phyloP scores from a whole-genome alignment of 2,113 vertebrate genomes.

The Albula glossodonta region DNA sequence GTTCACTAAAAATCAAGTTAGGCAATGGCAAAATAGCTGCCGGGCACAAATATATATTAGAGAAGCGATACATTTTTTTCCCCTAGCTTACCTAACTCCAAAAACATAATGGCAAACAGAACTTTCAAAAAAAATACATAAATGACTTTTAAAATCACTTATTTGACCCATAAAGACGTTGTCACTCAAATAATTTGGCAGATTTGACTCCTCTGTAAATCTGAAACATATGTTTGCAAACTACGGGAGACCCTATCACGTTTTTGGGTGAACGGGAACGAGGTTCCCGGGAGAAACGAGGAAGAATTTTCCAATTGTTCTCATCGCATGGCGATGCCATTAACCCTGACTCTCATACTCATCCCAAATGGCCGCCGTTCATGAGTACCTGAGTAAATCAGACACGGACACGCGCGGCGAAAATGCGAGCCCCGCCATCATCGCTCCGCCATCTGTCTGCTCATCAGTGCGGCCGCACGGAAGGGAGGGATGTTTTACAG shows the following conservation, averaged over 20 bases:
- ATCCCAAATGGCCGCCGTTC: not conserved
- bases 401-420: not conserved
- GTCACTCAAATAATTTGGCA: constrained; percentile 28
- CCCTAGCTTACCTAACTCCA: constrained; percentile 11
- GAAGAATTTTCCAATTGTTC: constrained; percentile 9
- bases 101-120: constrained; percentile 23
- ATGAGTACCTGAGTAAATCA: not conserved
- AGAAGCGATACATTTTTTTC: not conserved
- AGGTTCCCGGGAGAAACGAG: not conserved
- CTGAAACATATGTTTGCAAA: constrained; percentile 15
- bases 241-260: not conserved
- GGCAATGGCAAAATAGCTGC: not conserved
- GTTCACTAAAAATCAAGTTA: constrained; percentile 9
- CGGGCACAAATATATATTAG: constrained; percentile 6
- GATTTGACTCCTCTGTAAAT: constrained; percentile 19
- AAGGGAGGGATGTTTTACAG: not conserved
- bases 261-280: not conserved
- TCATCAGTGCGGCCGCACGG: no score
- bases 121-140: constrained; percentile 10
- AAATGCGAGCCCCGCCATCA: no score
- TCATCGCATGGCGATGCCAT: not conserved
- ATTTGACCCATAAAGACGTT: constrained; percentile 32
- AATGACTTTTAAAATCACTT: constrained; percentile 30
- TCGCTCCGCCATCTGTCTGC: no score
- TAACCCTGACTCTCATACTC: not conserved